A percentile compares a stretch with the other conserved stretches of the same genome.
Evolutionary conservation across 1,140 invertebrate genomes (phyloP).

Genomic region (Dinoponera quadriceps): DNA sequence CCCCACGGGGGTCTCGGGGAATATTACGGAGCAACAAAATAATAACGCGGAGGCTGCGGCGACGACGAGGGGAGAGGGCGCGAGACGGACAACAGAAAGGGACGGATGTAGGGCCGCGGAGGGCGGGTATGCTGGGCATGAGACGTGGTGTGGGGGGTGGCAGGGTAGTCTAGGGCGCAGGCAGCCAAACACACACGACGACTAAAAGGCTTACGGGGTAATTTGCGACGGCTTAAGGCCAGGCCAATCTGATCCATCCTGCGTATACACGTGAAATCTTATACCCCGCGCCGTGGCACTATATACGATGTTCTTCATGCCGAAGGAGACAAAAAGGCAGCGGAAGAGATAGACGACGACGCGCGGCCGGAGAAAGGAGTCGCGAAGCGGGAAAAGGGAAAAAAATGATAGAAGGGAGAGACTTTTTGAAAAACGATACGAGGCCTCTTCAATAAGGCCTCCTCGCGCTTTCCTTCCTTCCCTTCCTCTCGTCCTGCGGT

Average conservation of each 20-base stretch:
- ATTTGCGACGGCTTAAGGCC: slow-evolving; percentile 83
- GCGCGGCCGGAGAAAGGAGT: slow-evolving; percentile 65
- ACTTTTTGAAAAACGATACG: slow-evolving; percentile 83
- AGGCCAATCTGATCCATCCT: slow-evolving; percentile 81
- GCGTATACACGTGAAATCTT: slow-evolving; percentile 81
- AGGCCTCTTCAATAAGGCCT: slow-evolving; percentile 57
- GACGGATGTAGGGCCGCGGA: slow-evolving; percentile 30
- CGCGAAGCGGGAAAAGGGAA: slow-evolving; percentile 25
- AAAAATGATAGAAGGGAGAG: slow-evolving; percentile 43
- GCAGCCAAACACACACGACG: slow-evolving; percentile 78
- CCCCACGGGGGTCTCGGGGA: slow-evolving; percentile 74
- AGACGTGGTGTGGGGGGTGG: slow-evolving; percentile 21
- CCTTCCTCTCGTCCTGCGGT: background rate
- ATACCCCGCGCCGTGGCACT: slow-evolving; percentile 69
- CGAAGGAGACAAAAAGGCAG: slow-evolving; percentile 61
- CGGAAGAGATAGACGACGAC: slow-evolving; percentile 54
- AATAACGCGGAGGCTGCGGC: slow-evolving; percentile 70
- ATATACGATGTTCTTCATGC: slow-evolving; percentile 66
- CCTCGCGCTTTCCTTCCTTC: slow-evolving; percentile 49
- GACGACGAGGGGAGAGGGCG: background rate
- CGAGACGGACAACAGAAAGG: slow-evolving; percentile 38
- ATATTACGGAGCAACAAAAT: slow-evolving; percentile 78
- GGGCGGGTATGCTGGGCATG: background rate
- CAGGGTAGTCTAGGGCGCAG: slow-evolving; percentile 70
- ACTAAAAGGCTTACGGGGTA: slow-evolving; percentile 84